Evolutionary conservation across 2,113 vertebrate genomes (phyloP).

Genomic region (Apodemus speciosus): DNA sequence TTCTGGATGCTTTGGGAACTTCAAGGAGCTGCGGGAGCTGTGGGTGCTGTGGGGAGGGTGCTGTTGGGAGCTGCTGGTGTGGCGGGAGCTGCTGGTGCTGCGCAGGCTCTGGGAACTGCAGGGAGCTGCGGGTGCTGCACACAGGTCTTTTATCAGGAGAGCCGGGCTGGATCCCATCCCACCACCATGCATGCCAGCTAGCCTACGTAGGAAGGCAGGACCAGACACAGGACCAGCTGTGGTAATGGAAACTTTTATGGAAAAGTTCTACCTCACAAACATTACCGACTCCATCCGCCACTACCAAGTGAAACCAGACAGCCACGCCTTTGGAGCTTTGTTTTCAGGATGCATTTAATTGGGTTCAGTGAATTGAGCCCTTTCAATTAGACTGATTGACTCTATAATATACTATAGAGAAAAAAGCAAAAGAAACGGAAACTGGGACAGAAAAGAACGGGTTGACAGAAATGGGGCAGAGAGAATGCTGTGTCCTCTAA

Average conservation of each 20-base stretch:
- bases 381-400: neutral
- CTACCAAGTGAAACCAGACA: neutral
- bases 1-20: neutral
- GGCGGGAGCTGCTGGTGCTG: too few species aligned
- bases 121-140: too few species aligned
- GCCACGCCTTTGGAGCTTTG: neutral
- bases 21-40: neutral
- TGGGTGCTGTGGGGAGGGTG: too few species aligned
- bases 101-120: too few species aligned
- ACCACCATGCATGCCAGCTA: neutral
- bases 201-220: neutral
- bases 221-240: neutral
- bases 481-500: neutral
- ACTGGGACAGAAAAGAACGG: neutral
- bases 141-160: neutral
- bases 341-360: neutral
- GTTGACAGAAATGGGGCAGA: neutral
- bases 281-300: neutral
- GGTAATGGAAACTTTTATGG: neutral
- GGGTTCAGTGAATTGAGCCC: neutral
- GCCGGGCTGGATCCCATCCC: neutral
- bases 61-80: neutral
- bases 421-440: neutral
- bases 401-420: neutral
- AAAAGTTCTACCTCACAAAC: neutral